phyloP scores from a whole-genome alignment of 1,140 invertebrate species.

The Euborellia annulipes region DNA sequence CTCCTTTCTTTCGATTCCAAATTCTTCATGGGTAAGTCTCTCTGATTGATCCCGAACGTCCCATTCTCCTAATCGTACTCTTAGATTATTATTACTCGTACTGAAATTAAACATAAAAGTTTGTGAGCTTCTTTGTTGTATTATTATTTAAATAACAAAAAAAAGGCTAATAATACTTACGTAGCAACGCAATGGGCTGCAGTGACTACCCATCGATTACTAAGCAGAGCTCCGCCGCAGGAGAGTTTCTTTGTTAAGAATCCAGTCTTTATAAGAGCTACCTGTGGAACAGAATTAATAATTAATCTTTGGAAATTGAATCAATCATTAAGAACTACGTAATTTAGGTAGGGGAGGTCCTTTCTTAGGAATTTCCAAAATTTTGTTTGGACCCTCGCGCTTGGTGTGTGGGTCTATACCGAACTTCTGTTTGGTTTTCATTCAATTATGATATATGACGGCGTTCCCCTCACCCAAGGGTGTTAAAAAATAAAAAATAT shows the following conservation, averaged over 20 bases:
- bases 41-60: constrained; percentile 73
- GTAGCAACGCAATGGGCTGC: constrained; percentile 78
- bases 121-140: no score
- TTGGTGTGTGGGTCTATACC: no score
- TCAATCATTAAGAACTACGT: no score
- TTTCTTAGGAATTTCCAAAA: no score
- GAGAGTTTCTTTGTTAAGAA: constrained; percentile 79
- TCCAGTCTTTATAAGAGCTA: constrained; percentile 79
- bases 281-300: constrained; percentile 35
- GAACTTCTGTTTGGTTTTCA: no score
- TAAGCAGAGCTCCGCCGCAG: constrained; percentile 79
- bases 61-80: constrained; percentile 80
- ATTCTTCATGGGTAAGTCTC: constrained; percentile 72
- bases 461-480: no score
- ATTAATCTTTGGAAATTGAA: no score
- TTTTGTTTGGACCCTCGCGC: no score
- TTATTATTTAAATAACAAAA: not conserved
- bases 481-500: no score
- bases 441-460: no score
- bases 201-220: constrained; percentile 77
- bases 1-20: constrained; percentile 70
- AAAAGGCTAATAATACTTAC: constrained; percentile 37
- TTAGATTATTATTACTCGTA: constrained; percentile 67
- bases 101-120: constrained; percentile 34
- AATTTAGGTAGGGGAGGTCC: no score